phyloP scores from a whole-genome alignment of 2,888 invertebrate genomes.

The Candidula unifasciata region DNA sequence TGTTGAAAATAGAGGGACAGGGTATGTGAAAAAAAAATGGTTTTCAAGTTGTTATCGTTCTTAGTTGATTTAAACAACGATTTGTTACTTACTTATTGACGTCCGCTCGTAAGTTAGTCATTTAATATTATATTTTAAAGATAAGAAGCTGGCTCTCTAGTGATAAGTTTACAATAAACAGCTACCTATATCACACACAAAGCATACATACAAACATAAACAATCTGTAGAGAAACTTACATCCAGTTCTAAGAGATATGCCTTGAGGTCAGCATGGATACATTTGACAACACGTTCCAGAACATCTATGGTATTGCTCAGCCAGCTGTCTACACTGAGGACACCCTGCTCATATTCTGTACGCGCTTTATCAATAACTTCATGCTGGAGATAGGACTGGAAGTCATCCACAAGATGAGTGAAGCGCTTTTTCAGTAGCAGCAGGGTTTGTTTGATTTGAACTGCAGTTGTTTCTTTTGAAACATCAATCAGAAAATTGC shows the following conservation, averaged over 20 bases:
- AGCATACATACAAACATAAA: no score
- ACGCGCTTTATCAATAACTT: constrained; percentile 69
- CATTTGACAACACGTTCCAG: constrained; percentile 86
- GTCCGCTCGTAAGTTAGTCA: no score
- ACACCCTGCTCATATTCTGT: constrained; percentile 71
- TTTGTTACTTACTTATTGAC: no score
- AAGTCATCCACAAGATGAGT: constrained; percentile 85
- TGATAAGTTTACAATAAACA: no score
- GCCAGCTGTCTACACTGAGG: constrained; percentile 81
- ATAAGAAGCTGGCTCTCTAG: no score
- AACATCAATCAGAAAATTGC: constrained; percentile 92
- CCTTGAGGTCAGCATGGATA: constrained; percentile 87
- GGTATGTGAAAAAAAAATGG: no score
- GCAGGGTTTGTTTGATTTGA: constrained; percentile 87
- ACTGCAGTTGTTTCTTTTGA: constrained; percentile 88
- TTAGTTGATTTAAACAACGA: no score
- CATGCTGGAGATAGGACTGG: constrained; percentile 66
- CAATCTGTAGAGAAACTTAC: constrained; percentile 68
- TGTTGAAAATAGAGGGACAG: no score
- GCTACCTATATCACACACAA: no score
- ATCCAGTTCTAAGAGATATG: constrained; percentile 86
- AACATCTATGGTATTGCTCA: constrained; percentile 86
- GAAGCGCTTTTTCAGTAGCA: constrained; percentile 87
- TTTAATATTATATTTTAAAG: no score
- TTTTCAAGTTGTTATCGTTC: no score